Base-by-base conservation (phyloP, 92 coral and sea anemone species). In the Heliopora coerulea region DNA sequence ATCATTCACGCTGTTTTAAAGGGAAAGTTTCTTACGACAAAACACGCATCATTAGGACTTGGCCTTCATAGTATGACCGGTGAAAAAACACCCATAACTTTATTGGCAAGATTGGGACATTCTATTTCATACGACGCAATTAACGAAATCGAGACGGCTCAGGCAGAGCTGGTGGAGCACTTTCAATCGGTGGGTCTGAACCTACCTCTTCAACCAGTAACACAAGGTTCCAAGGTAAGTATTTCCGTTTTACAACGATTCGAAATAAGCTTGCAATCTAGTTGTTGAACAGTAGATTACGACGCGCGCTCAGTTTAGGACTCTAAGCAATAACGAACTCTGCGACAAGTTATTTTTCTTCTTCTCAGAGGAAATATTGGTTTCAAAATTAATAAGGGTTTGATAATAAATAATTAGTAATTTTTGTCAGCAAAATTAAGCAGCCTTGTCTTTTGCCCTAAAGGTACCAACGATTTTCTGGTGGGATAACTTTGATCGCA, bases 21-120 rank as follows among this genome's bases (percentile, higher is more conserved):
- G 24, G 54, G 72, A 27, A 24, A 65, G 23, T 65, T 65, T 21
- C 56, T 65, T 21, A 65, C 56, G 56, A 31, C 1, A n/a, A 65
- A 65, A 44, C 72, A 65, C 41, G 56, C 72, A 65, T 40, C 72
- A 44, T 10, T 65, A 44, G 72, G 72, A 18, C 72, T 65, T 65
- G 72, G 72, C 15, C 72, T 65, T 40, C 54, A 65, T 26, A 65
- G 72, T 26, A 41, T 65, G 56, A 65, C 56, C 1, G 72, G 72
- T 40, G 52, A 65, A 65, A 65, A 40, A 65, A 31, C 41, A 24
- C 72, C 54, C 14, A 15, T 42, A 44, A 26, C 49, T 40, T 21
- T 65, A 21, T 44, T 65, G 56, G 54, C 72, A 65, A 65, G 72
- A 65, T 26, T 65, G 33, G 72, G 72, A 41, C 72, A 65, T 21